These are phyloP conservation scores for Takifugu bimaculatus DNA, from an alignment of 2,113 vertebrate genomes.

Conservation along the genomic window DNA sequence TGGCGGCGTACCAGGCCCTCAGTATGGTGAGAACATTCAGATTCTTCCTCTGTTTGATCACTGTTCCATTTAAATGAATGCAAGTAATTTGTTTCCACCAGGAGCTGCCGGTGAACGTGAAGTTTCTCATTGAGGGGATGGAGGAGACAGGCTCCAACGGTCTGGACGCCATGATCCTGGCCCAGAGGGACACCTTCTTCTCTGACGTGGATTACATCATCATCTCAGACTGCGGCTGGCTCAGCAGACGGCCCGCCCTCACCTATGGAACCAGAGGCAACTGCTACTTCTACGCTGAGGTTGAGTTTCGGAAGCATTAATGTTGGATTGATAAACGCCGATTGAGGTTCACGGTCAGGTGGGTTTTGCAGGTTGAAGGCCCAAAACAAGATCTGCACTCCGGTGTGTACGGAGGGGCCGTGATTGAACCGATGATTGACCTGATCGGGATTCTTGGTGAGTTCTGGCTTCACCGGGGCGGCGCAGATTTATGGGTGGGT, in stretches of 20 bases:
- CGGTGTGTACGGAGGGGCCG: constrained; percentile 74
- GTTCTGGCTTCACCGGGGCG: background rate
- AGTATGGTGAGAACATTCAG: constrained; percentile 58
- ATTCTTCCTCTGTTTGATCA: background rate
- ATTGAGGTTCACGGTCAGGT: background rate
- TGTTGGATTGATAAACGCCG: background rate
- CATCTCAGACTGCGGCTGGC: constrained; percentile 80
- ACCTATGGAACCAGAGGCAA: constrained; percentile 83
- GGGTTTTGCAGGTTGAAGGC: constrained; percentile 69
- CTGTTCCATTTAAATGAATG: constrained; percentile 1
- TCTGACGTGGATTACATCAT: constrained; percentile 78
- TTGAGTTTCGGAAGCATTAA: constrained; percentile 14
- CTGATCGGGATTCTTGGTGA: constrained; percentile 76
- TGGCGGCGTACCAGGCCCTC: constrained; percentile 74
- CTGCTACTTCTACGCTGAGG: constrained; percentile 81
- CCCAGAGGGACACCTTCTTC: constrained; percentile 78
- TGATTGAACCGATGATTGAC: constrained; percentile 79
- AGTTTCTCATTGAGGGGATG: constrained; percentile 82
- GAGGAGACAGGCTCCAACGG: constrained; percentile 81
- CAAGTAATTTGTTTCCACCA: constrained; percentile 27
- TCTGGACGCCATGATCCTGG: constrained; percentile 71
- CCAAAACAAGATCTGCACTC: constrained; percentile 78
- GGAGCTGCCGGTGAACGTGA: constrained; percentile 82
- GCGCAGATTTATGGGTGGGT: no score
- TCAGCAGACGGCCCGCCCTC: constrained; percentile 74